phyloP scores from a whole-genome alignment of 1,140 invertebrate species.

The Augochlora pura region DNA sequence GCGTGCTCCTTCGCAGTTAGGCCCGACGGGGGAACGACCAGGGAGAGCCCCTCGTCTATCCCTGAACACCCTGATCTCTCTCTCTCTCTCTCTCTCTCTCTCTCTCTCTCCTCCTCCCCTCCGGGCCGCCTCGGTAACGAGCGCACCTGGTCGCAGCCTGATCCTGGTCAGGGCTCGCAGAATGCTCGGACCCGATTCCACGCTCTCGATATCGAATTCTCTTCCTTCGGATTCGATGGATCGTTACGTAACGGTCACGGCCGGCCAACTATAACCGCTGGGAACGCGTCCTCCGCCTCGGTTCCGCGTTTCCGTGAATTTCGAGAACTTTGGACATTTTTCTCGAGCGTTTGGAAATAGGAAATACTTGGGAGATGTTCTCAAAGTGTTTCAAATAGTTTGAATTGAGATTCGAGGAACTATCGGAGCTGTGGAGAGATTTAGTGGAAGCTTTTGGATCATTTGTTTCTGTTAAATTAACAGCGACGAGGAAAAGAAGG shows the following conservation, averaged over 20 bases:
- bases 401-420: too few relatives aligned
- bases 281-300: too few relatives aligned
- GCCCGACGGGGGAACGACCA: background rate
- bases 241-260: background rate
- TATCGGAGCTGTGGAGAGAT: too few relatives aligned
- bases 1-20: slow-evolving; percentile 25
- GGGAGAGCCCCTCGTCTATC: slow-evolving; percentile 34
- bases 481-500: too few relatives aligned
- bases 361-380: too few relatives aligned
- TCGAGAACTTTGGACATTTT: too few relatives aligned
- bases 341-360: too few relatives aligned
- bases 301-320: too few relatives aligned
- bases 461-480: too few relatives aligned
- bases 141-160: slow-evolving; percentile 57
- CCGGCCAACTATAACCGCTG: too few relatives aligned
- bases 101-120: slow-evolving; percentile 37
- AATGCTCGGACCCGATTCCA: slow-evolving; percentile 38
- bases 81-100: slow-evolving; percentile 16
- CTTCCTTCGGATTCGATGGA: background rate
- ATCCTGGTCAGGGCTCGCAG: slow-evolving; percentile 45
- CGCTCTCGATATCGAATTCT: background rate
- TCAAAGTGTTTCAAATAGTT: too few relatives aligned
- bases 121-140: slow-evolving; percentile 45
- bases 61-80: slow-evolving; percentile 39
- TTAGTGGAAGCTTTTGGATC: too few relatives aligned